These are phyloP conservation scores for Lutra lutra DNA, from an alignment of 2,797 vertebrate genomes.

Conservation along the genomic window DNA sequence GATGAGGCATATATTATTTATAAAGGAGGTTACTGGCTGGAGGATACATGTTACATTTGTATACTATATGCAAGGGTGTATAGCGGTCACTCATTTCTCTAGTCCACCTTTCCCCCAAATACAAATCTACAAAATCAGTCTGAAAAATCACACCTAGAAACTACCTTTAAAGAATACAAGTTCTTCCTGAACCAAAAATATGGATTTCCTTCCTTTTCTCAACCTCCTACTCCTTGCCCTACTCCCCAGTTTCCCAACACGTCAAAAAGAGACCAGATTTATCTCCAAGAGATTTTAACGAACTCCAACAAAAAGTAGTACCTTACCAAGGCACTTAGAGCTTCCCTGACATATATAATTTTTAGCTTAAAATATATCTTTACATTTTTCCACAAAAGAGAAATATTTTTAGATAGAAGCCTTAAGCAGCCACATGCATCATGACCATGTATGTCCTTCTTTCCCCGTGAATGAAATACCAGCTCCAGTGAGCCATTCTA, in stretches of 20 bases:
- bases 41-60: neutral
- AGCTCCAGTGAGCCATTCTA: slow-evolving; percentile 72
- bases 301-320: neutral
- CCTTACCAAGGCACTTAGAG: neutral
- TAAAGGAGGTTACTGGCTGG: neutral
- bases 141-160: neutral
- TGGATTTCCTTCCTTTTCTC: neutral
- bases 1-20: neutral
- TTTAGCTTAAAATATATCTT: slow-evolving; percentile 11
- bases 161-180: neutral
- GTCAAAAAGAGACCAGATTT: neutral
- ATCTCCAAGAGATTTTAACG: neutral
- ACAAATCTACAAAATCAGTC: neutral
- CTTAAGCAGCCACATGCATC: neutral
- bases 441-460: slow-evolving; percentile 52
- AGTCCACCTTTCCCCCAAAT: neutral
- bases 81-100: neutral
- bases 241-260: neutral
- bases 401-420: neutral
- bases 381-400: neutral
- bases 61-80: neutral
- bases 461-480: slow-evolving; percentile 71
- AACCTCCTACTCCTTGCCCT: neutral
- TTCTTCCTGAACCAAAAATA: neutral
- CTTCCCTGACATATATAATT: neutral